phyloP scores from a whole-genome alignment of 2,113 vertebrate species.

The Nansenia antarctica region DNA sequence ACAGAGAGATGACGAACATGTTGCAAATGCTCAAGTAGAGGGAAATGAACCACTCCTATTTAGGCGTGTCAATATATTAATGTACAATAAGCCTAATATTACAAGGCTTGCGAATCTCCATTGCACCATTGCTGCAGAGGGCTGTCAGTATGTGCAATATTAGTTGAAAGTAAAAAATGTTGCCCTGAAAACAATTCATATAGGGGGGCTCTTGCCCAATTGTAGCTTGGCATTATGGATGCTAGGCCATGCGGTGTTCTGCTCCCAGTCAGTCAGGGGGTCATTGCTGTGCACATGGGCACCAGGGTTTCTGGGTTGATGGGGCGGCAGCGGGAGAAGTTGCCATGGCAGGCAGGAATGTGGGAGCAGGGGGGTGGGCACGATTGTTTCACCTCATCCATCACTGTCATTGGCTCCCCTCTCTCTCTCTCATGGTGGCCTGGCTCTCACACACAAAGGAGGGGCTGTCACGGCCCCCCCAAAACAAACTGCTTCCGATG shows the following conservation, averaged over 20 bases:
- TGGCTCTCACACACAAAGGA: constrained; percentile 56
- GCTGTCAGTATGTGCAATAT: neutral
- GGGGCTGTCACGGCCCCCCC: constrained; percentile 53
- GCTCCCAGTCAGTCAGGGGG: neutral
- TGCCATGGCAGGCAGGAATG: constrained; percentile 60
- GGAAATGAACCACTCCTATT: too few species aligned
- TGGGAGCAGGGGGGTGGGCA: constrained; percentile 45
- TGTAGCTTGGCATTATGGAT: neutral
- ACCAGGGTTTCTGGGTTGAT: neutral
- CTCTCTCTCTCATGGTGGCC: constrained; percentile 60
- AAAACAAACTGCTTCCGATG: constrained; percentile 69
- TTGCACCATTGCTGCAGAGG: too few species aligned
- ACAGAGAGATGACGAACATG: too few species aligned
- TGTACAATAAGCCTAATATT: too few species aligned
- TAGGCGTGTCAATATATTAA: too few species aligned
- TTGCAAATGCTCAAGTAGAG: too few species aligned
- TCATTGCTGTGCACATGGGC: neutral
- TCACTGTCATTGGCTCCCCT: constrained; percentile 63
- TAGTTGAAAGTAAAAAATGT: neutral
- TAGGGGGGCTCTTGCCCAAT: neutral
- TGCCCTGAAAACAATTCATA: neutral
- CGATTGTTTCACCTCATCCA: constrained; percentile 67
- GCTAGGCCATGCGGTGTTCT: neutral
- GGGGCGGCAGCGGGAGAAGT: constrained; percentile 42
- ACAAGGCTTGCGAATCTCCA: too few species aligned